Evolutionary conservation across 2,113 vertebrate species (phyloP).

Genomic region (Clupea harengus): DNA sequence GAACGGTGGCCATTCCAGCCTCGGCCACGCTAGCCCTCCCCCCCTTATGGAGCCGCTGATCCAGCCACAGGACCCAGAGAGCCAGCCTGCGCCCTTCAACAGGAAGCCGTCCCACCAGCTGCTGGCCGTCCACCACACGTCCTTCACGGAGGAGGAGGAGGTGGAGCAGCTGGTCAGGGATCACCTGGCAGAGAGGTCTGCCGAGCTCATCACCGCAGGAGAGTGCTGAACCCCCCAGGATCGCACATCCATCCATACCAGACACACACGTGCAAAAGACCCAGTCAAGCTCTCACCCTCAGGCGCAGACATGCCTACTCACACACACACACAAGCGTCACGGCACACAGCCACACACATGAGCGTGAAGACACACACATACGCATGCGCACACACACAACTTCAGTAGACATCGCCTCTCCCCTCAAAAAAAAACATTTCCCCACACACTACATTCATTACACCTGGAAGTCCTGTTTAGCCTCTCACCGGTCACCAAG

Average conservation of each 20-base stretch:
- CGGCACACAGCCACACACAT: background rate
- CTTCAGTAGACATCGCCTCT: background rate
- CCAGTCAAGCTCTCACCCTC: background rate
- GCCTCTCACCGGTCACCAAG: background rate
- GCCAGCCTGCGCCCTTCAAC: constrained; percentile 56
- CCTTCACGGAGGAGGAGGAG: constrained; percentile 71
- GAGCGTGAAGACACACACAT: background rate
- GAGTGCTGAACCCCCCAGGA: constrained; percentile 65
- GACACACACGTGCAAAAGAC: background rate
- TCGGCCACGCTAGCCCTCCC: constrained; percentile 61
- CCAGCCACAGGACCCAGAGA: constrained; percentile 55
- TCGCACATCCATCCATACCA: background rate
- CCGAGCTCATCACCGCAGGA: constrained; percentile 73
- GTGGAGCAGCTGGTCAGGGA: constrained; percentile 56
- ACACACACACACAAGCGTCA: background rate
- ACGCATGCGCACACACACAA: background rate
- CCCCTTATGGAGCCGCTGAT: constrained; percentile 48
- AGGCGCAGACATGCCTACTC: background rate
- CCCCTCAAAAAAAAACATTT: too few relatives aligned
- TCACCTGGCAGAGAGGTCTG: constrained; percentile 65
- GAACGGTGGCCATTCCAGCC: constrained; percentile 68
- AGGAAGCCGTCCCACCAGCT: constrained; percentile 68
- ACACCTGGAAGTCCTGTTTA: too few relatives aligned
- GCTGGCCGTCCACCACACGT: constrained; percentile 70
- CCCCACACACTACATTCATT: too few relatives aligned